phyloP scores from a whole-genome alignment of 2,113 vertebrate genomes.

The Anhinga rufa region DNA sequence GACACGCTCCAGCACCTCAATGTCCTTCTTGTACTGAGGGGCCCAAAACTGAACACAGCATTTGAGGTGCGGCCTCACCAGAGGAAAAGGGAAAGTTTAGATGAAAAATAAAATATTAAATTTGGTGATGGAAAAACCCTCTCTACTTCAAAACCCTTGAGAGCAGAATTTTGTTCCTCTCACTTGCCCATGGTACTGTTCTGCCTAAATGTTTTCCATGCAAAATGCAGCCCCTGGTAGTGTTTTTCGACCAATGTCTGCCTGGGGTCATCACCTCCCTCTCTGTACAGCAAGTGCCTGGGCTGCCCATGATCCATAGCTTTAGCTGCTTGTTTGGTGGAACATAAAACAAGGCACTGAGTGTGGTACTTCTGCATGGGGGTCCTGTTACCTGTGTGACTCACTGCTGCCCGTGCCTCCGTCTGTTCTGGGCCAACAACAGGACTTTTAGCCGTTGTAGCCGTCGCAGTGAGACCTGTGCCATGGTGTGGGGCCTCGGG shows the following conservation, averaged over 20 bases:
- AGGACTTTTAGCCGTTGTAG: not conserved
- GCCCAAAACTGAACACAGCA: too few species aligned
- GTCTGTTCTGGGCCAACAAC: not conserved
- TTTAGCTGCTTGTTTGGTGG: not conserved
- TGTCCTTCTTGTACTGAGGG: too few species aligned
- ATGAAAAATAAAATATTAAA: too few species aligned
- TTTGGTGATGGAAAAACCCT: not conserved
- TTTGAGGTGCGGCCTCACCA: too few species aligned
- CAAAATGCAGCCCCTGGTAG: not conserved
- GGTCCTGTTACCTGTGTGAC: fast-evolving
- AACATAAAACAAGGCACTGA: not conserved
- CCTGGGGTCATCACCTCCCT: not conserved
- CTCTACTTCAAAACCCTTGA: not conserved
- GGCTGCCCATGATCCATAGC: not conserved
- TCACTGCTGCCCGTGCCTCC: not conserved
- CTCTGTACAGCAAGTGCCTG: fast-evolving
- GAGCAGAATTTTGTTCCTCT: not conserved
- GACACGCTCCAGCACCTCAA: too few species aligned
- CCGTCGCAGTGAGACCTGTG: fast-evolving
- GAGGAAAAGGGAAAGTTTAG: not conserved
- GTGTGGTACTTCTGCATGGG: not conserved
- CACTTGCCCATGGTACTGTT: not conserved
- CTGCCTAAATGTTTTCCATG: not conserved
- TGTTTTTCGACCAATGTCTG: not conserved
- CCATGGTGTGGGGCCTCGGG: too few species aligned